Evolutionary conservation across 2,888 invertebrate species (phyloP), one percentile per base, ranked within the genome.

Genomic region (Patella depressa): DNA sequence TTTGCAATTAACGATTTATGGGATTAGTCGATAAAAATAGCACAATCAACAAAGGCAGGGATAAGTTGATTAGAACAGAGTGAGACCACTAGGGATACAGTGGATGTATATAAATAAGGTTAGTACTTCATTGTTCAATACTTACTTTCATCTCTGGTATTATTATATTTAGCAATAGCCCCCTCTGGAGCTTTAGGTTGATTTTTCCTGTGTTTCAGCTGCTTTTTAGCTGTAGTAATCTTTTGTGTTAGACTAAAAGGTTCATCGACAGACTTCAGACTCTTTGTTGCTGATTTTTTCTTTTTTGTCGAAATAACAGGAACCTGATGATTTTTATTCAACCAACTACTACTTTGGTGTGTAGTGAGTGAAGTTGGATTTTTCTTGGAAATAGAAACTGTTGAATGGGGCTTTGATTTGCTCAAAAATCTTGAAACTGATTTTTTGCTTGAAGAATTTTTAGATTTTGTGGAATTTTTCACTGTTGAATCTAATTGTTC

Each of bases 201-300:
- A 19, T 65, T 11, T 14, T 65, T 65, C 14, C 65, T 65, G 14
- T 14, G 65, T 14, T 65, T 65, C 65, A 65, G 19, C 24, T 65
- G 65, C 24, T 65, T 11, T 65, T 24, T 65, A 3, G 65, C 65
- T 1, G 14, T 65, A 24, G 19, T 24, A 24, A 65, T 65, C 14
- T 65, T 65, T 14, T 65, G 65, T 65, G 65, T 65, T 12, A 65
- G 24, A 65, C 65, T 65, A 65, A 65, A 65, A 24, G 65, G 24
- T 24, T 65, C 65, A 65, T 65, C 24, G 7, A 45, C 45, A 9
- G 45, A 45, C 45, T 45, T 45, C 45, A 45, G 45, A 1, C 24
- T 24, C 9, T 19, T 19, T 19, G n/a, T 65, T 65, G 19, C 14
- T 3, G 11, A 24, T 15, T 14, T 65, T 19, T 65, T 9, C 24